Conservation (phyloP, 2,888 invertebrate species). For the Sarcophaga caerulescens region DNA sequence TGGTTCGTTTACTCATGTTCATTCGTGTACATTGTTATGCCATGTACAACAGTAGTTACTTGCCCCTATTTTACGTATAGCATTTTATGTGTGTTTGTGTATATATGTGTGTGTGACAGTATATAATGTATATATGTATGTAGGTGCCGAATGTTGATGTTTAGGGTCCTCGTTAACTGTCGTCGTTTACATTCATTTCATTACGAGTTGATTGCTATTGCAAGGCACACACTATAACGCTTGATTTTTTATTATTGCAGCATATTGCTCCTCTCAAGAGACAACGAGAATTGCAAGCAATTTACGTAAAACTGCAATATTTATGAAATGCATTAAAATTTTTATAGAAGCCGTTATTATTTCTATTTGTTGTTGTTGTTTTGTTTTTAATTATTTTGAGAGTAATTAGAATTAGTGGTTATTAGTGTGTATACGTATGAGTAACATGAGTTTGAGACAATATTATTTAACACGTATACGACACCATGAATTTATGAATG, state of each 20-base stretch:
- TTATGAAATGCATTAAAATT: neutral
- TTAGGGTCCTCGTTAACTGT: constrained; percentile 66
- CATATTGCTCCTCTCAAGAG: neutral
- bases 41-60: constrained; percentile 50
- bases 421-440: neutral
- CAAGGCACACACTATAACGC: constrained; percentile 46
- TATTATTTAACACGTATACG: neutral
- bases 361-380: neutral
- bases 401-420: neutral
- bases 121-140: neutral
- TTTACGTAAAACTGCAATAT: constrained; percentile 30
- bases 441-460: neutral
- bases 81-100: neutral
- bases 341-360: neutral
- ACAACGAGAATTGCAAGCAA: neutral
- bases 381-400: neutral
- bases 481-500: neutral
- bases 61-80: constrained; percentile 39
- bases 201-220: constrained; percentile 56
- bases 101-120: neutral
- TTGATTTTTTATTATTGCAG: neutral
- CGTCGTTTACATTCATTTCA: constrained; percentile 59
- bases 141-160: constrained; percentile 30
- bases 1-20: constrained; percentile 35
- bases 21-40: constrained; percentile 28